Base-by-base conservation (phyloP, 2,797 vertebrate genomes). In the Gallirallus australis region DNA sequence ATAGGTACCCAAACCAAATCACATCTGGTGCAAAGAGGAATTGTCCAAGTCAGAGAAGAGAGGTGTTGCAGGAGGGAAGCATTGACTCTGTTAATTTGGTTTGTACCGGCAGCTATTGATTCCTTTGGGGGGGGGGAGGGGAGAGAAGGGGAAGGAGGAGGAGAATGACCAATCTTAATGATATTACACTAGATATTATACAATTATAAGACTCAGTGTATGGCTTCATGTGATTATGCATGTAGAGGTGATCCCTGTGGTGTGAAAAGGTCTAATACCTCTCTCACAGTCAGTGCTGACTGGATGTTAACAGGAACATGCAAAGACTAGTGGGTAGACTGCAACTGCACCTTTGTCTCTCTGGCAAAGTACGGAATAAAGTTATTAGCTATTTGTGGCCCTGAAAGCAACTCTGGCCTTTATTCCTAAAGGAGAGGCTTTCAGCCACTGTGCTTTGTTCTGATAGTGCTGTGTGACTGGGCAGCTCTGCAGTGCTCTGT, bases 381-480 rank as follows among this genome's bases (percentile, higher is more conserved):
- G 39, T 28, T 73, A 31, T 59, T 69, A 60, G 56, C 15, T 45
- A 5, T 77, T 52, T 56, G 27, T 73, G 70, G 71, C 31, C 56
- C 40, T 82, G 71, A 80, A 80, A 85, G 40, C 13, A 89, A 40
- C 47, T 54, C 33, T 89, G 54, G 73, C 47, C 52, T 93, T 84
- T 90, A 60, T 80, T 92, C 90, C 68, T 45, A 82, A 90, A 93
- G 33, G 21, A 88, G 45, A 95, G n/a, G 17, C 19, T 91, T 93
- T 84, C 56, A 93, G 88, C 37, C 25, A 8, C 31, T 42, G 0
- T 61, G 37, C 59, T 86, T 93, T 83, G 35, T 89, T 86, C 31
- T 31, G 39, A 72, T 42, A 60, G 20, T 21, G 18, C 60, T 93
- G 82, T 90, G 68, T 96, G 66, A 73, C 81, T 73, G 53, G 7